Percentiles rank a stretch among this genome's conserved stretches.
Conservation (phyloP, 2,113 vertebrate species). For the Centropristis striata region DNA sequence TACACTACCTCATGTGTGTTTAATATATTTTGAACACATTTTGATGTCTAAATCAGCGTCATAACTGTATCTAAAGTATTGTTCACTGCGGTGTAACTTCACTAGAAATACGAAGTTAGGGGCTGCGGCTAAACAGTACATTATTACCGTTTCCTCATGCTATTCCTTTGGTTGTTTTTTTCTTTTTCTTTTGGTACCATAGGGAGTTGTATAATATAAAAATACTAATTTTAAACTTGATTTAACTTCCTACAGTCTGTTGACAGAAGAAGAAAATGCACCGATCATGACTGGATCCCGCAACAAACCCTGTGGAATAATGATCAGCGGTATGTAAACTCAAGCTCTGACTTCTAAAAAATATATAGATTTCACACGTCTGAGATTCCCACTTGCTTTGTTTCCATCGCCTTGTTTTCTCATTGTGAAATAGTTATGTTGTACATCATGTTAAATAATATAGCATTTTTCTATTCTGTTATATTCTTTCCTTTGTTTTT, state of each 20-base stretch:
- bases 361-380: not conserved
- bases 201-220: no score
- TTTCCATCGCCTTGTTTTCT: not conserved
- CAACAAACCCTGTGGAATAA: constrained; percentile 48
- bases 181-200: no score
- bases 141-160: no score
- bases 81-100: not conserved
- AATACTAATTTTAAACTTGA: not conserved
- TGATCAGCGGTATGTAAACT: constrained; percentile 80
- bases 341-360: no score
- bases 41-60: not conserved
- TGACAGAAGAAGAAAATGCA: constrained; percentile 56
- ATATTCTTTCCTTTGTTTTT: no score
- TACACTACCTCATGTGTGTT: constrained; percentile 9
- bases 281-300: constrained; percentile 51
- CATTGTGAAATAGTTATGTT: no score
- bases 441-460: no score
- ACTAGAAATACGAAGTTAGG: constrained; percentile 39
- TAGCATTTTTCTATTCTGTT: no score
- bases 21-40: not conserved
- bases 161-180: no score
- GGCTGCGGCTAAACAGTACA: not conserved
- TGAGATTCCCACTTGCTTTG: constrained; percentile 6
- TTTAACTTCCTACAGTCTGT: constrained; percentile 21
- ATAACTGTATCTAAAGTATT: not conserved